These are phyloP conservation scores for Coendou prehensilis DNA, from an alignment of 2,797 vertebrate genomes.

Conservation along the genomic window DNA sequence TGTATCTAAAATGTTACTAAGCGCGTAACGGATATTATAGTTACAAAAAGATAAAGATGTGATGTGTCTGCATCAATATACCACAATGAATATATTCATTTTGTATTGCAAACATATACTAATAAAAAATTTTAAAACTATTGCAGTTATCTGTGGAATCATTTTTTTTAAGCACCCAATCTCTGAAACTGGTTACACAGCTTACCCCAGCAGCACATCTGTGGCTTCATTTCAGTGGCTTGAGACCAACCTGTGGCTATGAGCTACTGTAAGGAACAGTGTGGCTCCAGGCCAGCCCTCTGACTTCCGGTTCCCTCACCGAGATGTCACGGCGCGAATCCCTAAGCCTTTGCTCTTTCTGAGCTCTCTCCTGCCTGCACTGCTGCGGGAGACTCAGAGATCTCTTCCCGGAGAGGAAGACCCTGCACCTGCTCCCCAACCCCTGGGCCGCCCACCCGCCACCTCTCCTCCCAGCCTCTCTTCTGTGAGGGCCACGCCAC, in stretches of 20 bases:
- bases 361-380: rapidly evolving
- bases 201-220: neutral
- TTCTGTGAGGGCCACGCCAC: rapidly evolving
- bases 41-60: neutral
- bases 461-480: neutral
- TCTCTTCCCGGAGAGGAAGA: neutral
- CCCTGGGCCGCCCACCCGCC: rapidly evolving
- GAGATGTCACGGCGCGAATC: rapidly evolving
- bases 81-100: neutral
- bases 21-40: neutral
- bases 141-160: neutral
- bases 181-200: neutral
- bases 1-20: neutral
- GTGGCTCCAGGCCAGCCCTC: rapidly evolving
- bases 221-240: neutral
- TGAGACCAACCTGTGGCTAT: neutral
- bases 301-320: rapidly evolving
- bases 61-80: neutral
- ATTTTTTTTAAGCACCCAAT: no score
- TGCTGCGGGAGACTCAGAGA: neutral
- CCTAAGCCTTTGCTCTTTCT: rapidly evolving
- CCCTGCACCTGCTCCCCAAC: rapidly evolving
- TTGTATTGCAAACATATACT: neutral
- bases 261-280: rapidly evolving
- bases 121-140: neutral